Evolutionary conservation across 2,797 vertebrate species (phyloP).

Genomic region (Malurus leucopterus): DNA sequence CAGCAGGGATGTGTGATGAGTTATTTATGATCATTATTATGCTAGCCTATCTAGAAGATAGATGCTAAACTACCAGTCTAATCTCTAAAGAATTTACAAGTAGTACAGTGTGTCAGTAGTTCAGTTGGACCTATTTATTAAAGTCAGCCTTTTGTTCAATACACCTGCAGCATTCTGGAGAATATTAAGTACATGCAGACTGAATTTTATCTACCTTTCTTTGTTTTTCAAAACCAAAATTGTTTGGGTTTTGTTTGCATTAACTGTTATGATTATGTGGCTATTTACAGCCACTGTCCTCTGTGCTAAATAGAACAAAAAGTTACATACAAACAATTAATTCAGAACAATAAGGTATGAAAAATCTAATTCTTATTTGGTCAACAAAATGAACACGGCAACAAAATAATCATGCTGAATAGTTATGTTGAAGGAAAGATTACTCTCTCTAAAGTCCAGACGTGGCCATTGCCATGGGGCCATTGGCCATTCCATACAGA

Average conservation of each 20-base stretch:
- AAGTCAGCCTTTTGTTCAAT: neutral
- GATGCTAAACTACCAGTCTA: neutral
- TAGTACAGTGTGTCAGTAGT: neutral
- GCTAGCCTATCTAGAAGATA: neutral
- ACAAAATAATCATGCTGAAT: neutral
- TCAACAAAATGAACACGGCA: neutral
- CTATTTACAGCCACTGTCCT: neutral
- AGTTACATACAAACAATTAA: neutral
- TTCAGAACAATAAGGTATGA: neutral
- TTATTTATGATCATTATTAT: neutral
- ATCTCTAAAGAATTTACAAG: neutral
- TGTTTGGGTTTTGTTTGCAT: neutral
- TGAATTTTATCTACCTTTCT: neutral
- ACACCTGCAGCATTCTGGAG: neutral
- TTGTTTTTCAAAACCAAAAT: neutral
- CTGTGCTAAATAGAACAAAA: neutral
- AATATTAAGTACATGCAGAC: neutral
- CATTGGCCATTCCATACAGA: neutral
- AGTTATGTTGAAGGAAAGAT: neutral
- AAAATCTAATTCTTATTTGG: neutral
- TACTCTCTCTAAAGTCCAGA: neutral
- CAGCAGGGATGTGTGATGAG: neutral
- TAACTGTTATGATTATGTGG: neutral
- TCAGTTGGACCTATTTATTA: neutral
- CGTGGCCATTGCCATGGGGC: too few relatives aligned